These are phyloP conservation scores for Bolinopsis microptera DNA, from an alignment of 37 sponge, comb jelly and placozoan species.

Conservation along the genomic window DNA sequence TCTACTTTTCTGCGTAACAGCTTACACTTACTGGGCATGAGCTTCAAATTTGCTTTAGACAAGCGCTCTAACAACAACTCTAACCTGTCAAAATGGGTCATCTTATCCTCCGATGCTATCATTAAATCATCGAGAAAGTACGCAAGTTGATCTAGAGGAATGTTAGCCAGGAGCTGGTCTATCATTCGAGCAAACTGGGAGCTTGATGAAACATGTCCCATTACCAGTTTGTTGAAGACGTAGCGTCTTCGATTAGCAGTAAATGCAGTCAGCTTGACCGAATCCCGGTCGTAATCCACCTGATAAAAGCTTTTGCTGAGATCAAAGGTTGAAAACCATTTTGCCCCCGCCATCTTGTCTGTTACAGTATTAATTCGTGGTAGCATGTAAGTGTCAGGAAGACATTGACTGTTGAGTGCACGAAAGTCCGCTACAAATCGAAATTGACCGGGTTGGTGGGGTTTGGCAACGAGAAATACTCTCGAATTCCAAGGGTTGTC, in stretches of 20 bases:
- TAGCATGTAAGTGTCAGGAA: background rate
- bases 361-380: background rate
- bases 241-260: background rate
- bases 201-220: slow-evolving; percentile 2
- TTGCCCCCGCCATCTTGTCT: slow-evolving; percentile 25
- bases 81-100: background rate
- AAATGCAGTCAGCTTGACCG: slow-evolving; percentile 15
- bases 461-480: slow-evolving; percentile 23
- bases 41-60: background rate
- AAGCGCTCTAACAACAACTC: background rate
- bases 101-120: background rate
- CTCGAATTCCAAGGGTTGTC: background rate
- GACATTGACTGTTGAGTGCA: slow-evolving; percentile 19
- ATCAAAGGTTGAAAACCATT: slow-evolving; percentile 42
- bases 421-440: slow-evolving; percentile 39
- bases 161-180: background rate
- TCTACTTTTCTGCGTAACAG: background rate
- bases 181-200: slow-evolving; percentile 9
- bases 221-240: background rate
- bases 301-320: too few relatives aligned
- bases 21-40: background rate
- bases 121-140: slow-evolving; percentile 30
- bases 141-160: background rate
- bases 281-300: background rate
- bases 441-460: slow-evolving; percentile 25